Evolutionary conservation across 2,888 invertebrate genomes (phyloP).

Genomic region (Pseudococcus viburni): DNA sequence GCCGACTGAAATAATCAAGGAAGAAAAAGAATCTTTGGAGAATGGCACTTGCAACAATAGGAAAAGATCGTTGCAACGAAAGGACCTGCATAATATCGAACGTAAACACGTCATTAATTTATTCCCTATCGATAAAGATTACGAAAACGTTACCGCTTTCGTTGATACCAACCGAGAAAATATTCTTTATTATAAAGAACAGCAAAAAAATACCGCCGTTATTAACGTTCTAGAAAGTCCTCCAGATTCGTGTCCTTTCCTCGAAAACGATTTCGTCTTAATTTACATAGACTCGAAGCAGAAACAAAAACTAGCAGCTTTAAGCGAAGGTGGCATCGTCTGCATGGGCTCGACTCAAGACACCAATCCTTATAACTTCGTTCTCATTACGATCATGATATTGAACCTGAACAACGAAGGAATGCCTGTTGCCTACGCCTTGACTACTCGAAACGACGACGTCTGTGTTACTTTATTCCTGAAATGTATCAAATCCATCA

Average conservation of each 20-base stretch:
- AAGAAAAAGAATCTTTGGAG: background rate
- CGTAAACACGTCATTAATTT: background rate
- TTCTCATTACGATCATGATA: slow-evolving; percentile 1
- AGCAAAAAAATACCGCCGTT: background rate
- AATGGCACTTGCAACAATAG: background rate
- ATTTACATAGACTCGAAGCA: background rate
- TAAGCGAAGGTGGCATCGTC: background rate
- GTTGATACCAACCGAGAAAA: background rate
- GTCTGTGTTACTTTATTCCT: background rate
- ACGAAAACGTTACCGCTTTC: background rate
- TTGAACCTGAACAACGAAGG: background rate
- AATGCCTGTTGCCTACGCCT: background rate
- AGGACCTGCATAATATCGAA: background rate
- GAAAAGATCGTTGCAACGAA: background rate
- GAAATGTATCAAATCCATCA: slow-evolving; percentile 27
- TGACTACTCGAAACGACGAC: slow-evolving; percentile 16
- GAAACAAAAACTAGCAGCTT: background rate
- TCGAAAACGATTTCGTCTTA: slow-evolving; percentile 3
- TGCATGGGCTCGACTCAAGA: background rate
- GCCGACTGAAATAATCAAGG: background rate
- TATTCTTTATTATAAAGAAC: slow-evolving; percentile 56
- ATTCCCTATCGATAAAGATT: slow-evolving; percentile 3
- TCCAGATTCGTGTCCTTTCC: background rate
- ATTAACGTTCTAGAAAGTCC: background rate
- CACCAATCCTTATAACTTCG: background rate